These are phyloP conservation scores for Cyclophora albipunctata DNA, from an alignment of 2,888 invertebrate genomes.

Conservation along the genomic window DNA sequence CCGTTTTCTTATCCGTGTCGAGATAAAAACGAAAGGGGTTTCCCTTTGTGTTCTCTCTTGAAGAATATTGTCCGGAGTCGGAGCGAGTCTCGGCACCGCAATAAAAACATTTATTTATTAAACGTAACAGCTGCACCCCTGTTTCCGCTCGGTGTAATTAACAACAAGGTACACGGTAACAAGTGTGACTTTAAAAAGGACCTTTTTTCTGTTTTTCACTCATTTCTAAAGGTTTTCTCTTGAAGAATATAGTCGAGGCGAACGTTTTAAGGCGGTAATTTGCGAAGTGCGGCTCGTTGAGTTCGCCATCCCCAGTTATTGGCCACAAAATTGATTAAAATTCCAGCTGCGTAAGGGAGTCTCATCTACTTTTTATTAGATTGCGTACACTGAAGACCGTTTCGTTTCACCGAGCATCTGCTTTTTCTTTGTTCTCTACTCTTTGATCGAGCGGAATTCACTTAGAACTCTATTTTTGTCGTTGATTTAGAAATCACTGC, in stretches of 20 bases:
- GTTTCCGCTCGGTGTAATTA: constrained; percentile 22
- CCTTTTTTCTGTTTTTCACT: too few species aligned
- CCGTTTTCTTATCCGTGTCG: constrained; percentile 15
- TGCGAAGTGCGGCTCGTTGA: constrained; percentile 45
- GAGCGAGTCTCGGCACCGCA: constrained; percentile 18
- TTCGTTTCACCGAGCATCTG: constrained; percentile 35
- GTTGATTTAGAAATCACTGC: too few species aligned
- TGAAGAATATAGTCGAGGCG: constrained; percentile 46
- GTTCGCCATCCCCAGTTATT: constrained; percentile 46
- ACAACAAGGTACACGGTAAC: constrained; percentile 10
- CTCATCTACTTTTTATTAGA: constrained; percentile 58
- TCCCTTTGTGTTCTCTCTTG: constrained; percentile 7
- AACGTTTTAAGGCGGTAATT: constrained; percentile 57
- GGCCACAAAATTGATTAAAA: constrained; percentile 70
- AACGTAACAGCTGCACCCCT: constrained; percentile 21
- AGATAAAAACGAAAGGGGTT: constrained; percentile 20
- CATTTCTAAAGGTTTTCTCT: constrained; percentile 24
- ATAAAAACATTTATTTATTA: constrained; percentile 26
- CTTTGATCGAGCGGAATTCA: constrained; percentile 27
- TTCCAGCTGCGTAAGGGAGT: constrained; percentile 56
- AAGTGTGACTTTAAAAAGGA: constrained; percentile 11
- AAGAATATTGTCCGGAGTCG: constrained; percentile 16
- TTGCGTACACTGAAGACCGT: constrained; percentile 40
- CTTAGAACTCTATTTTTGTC: constrained; percentile 16
- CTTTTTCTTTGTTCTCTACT: constrained; percentile 27